phyloP scores from a whole-genome alignment of 2,888 invertebrate species.

The Laothoe populi region DNA sequence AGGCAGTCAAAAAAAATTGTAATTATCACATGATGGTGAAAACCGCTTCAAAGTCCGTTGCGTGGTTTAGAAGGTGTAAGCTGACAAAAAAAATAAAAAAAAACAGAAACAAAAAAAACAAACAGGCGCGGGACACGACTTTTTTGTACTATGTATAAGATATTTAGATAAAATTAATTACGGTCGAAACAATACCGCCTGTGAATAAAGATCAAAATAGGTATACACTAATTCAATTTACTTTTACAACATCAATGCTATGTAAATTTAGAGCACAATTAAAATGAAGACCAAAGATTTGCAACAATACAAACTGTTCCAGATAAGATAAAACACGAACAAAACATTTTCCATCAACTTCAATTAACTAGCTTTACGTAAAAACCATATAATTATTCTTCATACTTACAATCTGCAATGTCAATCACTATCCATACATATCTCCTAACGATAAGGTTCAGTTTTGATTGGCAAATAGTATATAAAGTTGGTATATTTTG shows the following conservation, averaged over 20 bases:
- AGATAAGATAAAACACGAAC: constrained; percentile 37
- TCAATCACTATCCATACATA: constrained; percentile 26
- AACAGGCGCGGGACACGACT: too few relatives aligned
- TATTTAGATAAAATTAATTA: neutral
- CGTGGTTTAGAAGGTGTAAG: too few relatives aligned
- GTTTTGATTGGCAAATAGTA: constrained; percentile 28
- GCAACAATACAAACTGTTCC: constrained; percentile 37
- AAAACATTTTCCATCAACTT: constrained; percentile 45
- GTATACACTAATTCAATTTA: constrained; percentile 10
- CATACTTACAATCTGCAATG: constrained; percentile 36
- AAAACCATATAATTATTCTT: constrained; percentile 44
- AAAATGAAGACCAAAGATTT: constrained; percentile 32
- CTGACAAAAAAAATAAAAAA: too few relatives aligned
- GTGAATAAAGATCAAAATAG: neutral
- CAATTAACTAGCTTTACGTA: constrained; percentile 43
- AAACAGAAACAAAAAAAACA: too few relatives aligned
- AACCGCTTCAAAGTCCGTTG: too few relatives aligned
- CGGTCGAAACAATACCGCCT: neutral
- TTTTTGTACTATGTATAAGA: too few relatives aligned
- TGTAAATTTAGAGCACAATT: neutral
- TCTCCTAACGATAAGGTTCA: constrained; percentile 27
- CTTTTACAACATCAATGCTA: neutral
- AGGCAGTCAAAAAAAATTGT: too few relatives aligned
- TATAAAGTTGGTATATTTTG: constrained; percentile 35
- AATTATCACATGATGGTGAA: too few relatives aligned